Evolutionary conservation across 2,888 invertebrate species (phyloP).

Genomic region (Thumatha senex): DNA sequence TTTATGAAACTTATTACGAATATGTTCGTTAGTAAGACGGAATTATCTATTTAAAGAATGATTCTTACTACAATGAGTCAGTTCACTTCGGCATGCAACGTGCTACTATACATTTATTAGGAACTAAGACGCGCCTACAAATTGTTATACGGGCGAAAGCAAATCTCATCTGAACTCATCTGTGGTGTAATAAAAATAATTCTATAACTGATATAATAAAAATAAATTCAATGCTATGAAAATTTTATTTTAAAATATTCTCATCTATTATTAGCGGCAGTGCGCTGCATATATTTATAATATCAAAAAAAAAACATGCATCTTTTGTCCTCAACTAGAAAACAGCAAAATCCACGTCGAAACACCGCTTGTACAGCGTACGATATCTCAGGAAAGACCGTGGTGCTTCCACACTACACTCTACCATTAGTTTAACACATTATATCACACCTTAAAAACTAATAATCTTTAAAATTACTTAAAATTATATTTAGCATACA

Average conservation of each 20-base stretch:
- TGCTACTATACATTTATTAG: neutral
- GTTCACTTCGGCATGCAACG: neutral
- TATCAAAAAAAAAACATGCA: conserved; percentile 6
- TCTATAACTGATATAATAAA: conserved; percentile 3
- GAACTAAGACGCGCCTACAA: neutral
- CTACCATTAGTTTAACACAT: neutral
- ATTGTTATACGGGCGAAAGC: neutral
- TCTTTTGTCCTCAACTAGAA: neutral
- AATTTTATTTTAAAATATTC: conserved; percentile 7
- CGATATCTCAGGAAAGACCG: neutral
- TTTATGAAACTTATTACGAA: neutral
- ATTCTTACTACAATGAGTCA: conserved; percentile 1
- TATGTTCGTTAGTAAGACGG: neutral
- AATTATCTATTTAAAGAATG: neutral
- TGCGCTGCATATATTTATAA: neutral
- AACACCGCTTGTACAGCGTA: neutral
- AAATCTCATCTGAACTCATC: neutral
- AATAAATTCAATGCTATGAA: conserved; percentile 8
- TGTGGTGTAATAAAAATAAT: conserved; percentile 4
- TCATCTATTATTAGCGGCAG: neutral
- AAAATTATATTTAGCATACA: conserved; percentile 1
- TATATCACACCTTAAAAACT: neutral
- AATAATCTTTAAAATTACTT: conserved; percentile 1
- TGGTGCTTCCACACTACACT: neutral
- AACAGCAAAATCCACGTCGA: neutral